Evolutionary conservation across 2,888 invertebrate genomes (phyloP), one percentile per base, ranked within the genome.

Genomic region (Epistrophella euchroma): DNA sequence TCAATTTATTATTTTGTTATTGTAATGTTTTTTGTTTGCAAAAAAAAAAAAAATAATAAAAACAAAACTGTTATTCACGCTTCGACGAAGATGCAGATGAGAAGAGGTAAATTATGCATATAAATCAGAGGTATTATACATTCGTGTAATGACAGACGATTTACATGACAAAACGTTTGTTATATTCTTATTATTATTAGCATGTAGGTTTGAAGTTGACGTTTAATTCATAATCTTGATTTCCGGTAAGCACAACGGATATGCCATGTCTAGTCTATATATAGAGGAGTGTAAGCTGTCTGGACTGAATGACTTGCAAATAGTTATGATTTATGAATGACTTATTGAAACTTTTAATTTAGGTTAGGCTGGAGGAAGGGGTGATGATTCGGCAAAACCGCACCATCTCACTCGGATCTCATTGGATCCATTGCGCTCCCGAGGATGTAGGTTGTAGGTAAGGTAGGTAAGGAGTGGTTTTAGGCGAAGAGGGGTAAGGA

Each of bases 161-260:
- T 85, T 81, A 85, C 85, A 85, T 85, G 85, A 85, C 81, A 85
- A 81, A 85, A 85, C 76, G 81, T 70, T 68, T 85, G 85, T 85
- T 85, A n/a, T n/a, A n/a, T n/a, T n/a, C n/a, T n/a, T n/a, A 66
- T 37, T 32, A 22, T 37, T 52, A 37, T 37, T 52, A 70, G 73
- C 85, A 68, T 70, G 81, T 73, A 70, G 64, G 73, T 62, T 35
- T 76, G 62, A 73, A 35, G 68, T 50, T 81, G 76, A 77, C 81
- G 32, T 77, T 85, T 77, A 81, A 85, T 85, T 85, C 85, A 81
- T 85, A 85, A 85, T 81, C 81, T 43, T 19, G 45, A 85, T 73
- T 81, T 85, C 81, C 85, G 81, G 75, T 60, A 40, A 60, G 25
- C 7, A 37, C 22, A 40, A 22, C 60, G 60, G 60, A 60, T 60